Percentiles rank a stretch among this genome's conserved stretches.
These are phyloP conservation scores for Entomyzon cyanotis DNA, from an alignment of 2,113 vertebrate genomes.

Conservation along the genomic window DNA sequence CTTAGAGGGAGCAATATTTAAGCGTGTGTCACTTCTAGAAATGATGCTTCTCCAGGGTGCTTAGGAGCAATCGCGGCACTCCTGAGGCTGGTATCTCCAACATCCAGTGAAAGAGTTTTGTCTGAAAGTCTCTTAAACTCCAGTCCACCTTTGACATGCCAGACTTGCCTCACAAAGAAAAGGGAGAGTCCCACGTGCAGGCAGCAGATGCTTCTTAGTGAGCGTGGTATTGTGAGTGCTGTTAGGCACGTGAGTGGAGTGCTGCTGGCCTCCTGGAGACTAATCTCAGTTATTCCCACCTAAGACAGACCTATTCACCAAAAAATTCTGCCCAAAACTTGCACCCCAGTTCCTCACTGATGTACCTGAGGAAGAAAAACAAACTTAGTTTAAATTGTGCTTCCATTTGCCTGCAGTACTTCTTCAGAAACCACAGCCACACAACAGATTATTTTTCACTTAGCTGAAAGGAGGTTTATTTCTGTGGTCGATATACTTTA, in stretches of 20 bases:
- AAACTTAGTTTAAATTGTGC: not conserved
- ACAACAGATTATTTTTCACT: not conserved
- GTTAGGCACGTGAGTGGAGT: not conserved
- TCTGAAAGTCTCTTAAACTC: constrained; percentile 16
- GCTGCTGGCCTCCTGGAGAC: not conserved
- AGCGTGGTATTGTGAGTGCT: not conserved
- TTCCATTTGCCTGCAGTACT: not conserved
- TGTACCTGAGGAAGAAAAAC: not conserved
- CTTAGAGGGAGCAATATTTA: not conserved
- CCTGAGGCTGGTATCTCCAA: not conserved
- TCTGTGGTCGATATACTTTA: not conserved
- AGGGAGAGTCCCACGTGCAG: constrained; percentile 24
- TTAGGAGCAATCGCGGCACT: not conserved
- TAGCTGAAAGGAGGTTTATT: not conserved
- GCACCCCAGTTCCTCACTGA: not conserved
- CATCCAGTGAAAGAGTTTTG: not conserved
- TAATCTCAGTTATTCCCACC: not conserved
- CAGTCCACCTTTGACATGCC: constrained; percentile 32
- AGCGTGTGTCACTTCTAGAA: rapidly evolving
- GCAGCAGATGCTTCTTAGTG: constrained; percentile 20
- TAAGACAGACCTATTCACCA: not conserved
- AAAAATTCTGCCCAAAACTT: not conserved
- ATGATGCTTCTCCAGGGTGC: not conserved
- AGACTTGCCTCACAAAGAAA: constrained; percentile 43
- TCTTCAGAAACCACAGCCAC: not conserved